Conservation (phyloP, 2,888 invertebrate genomes). For the Polydrusus pterygomalis region DNA sequence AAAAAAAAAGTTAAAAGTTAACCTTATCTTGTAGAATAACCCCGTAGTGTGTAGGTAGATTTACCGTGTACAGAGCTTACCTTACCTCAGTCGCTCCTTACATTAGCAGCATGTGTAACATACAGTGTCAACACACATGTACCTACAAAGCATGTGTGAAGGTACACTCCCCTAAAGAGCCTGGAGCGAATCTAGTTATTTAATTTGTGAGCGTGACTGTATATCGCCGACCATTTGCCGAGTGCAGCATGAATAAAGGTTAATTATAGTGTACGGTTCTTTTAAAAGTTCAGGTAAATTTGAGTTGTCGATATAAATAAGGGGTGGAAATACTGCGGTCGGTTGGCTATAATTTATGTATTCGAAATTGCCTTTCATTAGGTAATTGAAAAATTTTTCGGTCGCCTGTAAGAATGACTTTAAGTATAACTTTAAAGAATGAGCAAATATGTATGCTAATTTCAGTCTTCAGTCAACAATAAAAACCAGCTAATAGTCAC, state of each 20-base stretch:
- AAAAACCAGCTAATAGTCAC: too few relatives aligned
- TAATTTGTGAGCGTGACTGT: slow-evolving; percentile 62
- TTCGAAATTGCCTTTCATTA: slow-evolving; percentile 46
- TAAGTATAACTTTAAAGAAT: background rate
- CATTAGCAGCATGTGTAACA: slow-evolving; percentile 71
- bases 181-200: slow-evolving; percentile 56
- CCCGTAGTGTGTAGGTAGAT: slow-evolving; percentile 29
- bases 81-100: slow-evolving; percentile 69
- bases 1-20: too few relatives aligned
- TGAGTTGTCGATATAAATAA: slow-evolving; percentile 59
- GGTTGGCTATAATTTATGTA: slow-evolving; percentile 19
- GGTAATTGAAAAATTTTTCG: slow-evolving; percentile 32
- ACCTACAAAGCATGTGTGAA: slow-evolving; percentile 70
- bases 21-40: slow-evolving; percentile 15
- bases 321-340: slow-evolving; percentile 41
- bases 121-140: slow-evolving; percentile 72
- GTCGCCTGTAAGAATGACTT: background rate
- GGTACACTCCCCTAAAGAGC: slow-evolving; percentile 64
- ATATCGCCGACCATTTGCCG: slow-evolving; percentile 45
- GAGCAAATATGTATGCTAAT: background rate
- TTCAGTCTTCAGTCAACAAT: background rate
- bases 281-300: slow-evolving; percentile 62
- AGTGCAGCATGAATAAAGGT: slow-evolving; percentile 66
- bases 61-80: slow-evolving; percentile 67
- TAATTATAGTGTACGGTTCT: slow-evolving; percentile 65